phyloP scores from a whole-genome alignment of 2,888 invertebrate genomes.

The Acleris laterana region DNA sequence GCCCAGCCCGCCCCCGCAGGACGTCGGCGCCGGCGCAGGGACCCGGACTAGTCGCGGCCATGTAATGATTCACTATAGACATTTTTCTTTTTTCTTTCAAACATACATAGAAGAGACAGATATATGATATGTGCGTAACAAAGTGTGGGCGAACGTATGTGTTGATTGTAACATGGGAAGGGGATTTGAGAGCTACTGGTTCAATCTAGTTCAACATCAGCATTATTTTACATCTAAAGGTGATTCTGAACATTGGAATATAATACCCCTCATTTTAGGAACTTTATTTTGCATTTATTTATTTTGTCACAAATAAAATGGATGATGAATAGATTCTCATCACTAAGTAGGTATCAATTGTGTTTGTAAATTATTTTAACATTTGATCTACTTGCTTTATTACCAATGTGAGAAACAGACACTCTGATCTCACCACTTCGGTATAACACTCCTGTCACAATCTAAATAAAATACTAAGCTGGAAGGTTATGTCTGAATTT shows the following conservation, averaged over 20 bases:
- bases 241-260: background rate
- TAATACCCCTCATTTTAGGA: too few species aligned
- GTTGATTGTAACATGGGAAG: constrained; percentile 61
- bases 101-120: constrained; percentile 69
- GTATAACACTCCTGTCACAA: too few species aligned
- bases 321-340: too few species aligned
- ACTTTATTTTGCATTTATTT: too few species aligned
- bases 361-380: too few species aligned
- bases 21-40: constrained; percentile 60
- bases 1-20: constrained; percentile 60
- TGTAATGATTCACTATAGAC: constrained; percentile 80
- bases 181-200: constrained; percentile 28
- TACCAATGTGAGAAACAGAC: too few species aligned
- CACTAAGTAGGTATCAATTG: too few species aligned
- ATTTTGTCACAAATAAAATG: too few species aligned
- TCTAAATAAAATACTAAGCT: too few species aligned
- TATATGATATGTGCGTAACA: constrained; percentile 83
- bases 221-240: background rate
- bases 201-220: background rate
- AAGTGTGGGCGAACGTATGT: constrained; percentile 80
- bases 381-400: too few species aligned
- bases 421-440: too few species aligned
- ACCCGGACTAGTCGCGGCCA: constrained; percentile 66
- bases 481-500: background rate
- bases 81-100: constrained; percentile 69